Percentiles rank a stretch among this genome's conserved stretches.
Conservation (phyloP, 2,797 vertebrate genomes). For the Poecilia wingei region DNA sequence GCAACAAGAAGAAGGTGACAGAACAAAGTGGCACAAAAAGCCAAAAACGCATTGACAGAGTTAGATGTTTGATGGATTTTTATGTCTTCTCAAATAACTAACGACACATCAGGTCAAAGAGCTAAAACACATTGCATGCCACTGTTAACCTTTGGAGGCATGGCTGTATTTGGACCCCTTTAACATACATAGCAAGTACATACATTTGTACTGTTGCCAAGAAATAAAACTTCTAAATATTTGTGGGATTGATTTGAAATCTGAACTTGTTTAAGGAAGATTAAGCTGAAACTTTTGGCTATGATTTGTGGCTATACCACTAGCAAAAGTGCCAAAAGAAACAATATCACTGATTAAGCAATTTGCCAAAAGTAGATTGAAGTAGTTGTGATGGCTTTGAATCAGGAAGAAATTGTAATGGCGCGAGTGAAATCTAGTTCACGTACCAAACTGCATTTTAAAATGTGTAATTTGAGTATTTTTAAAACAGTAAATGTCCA, state of each 20-base stretch:
- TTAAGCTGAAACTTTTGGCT: not conserved
- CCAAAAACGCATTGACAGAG: not conserved
- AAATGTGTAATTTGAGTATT: not conserved
- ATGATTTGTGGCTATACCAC: not conserved
- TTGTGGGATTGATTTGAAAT: not conserved
- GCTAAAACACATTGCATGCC: not conserved
- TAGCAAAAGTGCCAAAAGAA: not conserved
- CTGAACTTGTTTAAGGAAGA: not conserved
- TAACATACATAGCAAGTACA: not conserved
- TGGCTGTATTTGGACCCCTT: not conserved
- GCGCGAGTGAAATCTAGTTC: not conserved
- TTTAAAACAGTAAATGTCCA: not conserved
- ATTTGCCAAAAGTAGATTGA: not conserved
- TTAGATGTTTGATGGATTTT: not conserved
- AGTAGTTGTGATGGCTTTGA: not conserved
- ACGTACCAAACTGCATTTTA: not conserved
- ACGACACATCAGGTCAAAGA: not conserved
- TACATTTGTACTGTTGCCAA: not conserved
- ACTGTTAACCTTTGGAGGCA: not conserved
- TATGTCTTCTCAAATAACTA: not conserved
- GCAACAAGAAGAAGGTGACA: not conserved
- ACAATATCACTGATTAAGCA: not conserved
- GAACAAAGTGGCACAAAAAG: conserved; percentile 4
- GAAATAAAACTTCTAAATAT: not conserved
- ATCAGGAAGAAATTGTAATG: not conserved